Base-by-base conservation (phyloP, 2,797 vertebrate species). In the Accipiter badius region DNA sequence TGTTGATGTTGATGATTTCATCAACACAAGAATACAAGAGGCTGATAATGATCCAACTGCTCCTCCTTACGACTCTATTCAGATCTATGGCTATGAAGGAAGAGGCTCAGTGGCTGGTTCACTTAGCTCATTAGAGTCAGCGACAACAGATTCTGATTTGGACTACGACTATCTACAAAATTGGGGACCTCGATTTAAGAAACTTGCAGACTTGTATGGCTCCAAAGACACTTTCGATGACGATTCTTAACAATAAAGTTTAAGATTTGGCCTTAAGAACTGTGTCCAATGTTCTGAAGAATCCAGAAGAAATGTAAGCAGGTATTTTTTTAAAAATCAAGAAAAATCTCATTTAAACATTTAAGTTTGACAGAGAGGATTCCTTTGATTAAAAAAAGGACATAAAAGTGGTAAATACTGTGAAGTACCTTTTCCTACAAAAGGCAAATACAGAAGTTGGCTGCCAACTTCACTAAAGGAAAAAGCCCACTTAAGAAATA, bases 111-210 rank as follows among this genome's bases (percentile, higher is more conserved):
- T 99, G 97, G 99, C 99, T 2, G 99, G 99, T 63, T 99, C 99
- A 24, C 97, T 99, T 96, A 99, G 99, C 97, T 99, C 99, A 42
- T 98, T 99, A 91, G 99, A 99, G 98, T 99, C 99, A 7, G 99
- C 99, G 49, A 99, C 99, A 33, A 99, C 99, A 80, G 99, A 99
- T 98, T 99, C 99, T 40, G 99, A 99, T 98, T 98, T 99, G 98
- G 99, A 99, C 98, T 99, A 99, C 85, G 99, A 99, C 98, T 99
- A 99, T 98, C 99, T 99, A 98, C 99, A 99, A 98, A 99, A 99
- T 50, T 99, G 99, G 99, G 99, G 99, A 97, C 99, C 99, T 62
- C 98, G 99, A 82, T 99, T 99, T 98, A 99, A 99, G 99, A 99
- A 99, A 99, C 98, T 99, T 98, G 99, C 99, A 49, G 99, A 99